Percentiles rank a stretch among this genome's conserved stretches.
These are phyloP conservation scores for Phalera bucephala DNA, from an alignment of 2,888 invertebrate species.

Conservation along the genomic window DNA sequence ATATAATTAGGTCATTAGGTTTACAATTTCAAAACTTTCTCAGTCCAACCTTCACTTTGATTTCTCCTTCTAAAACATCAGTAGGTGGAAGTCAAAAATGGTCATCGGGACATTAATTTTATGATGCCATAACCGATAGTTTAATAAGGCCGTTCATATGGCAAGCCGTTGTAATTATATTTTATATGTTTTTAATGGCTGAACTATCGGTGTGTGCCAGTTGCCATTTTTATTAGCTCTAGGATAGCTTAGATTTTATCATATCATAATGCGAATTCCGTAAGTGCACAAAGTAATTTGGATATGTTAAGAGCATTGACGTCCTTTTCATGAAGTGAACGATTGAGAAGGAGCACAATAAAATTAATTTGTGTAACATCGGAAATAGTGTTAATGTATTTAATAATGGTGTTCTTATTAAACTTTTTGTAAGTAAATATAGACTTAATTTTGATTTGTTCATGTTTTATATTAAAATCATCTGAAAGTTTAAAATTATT, in stretches of 20 bases:
- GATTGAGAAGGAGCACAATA: too few species aligned
- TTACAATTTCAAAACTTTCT: conserved; percentile 26
- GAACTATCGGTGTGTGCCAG: conserved; percentile 42
- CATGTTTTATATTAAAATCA: too few species aligned
- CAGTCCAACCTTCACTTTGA: conserved; percentile 15
- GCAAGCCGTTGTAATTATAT: conserved; percentile 23
- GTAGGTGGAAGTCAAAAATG: conserved; percentile 28
- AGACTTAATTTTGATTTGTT: too few species aligned
- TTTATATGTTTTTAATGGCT: conserved; percentile 30
- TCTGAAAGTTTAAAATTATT: too few species aligned
- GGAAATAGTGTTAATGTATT: background rate
- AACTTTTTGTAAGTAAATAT: conserved; percentile 4
- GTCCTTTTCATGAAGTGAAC: too few species aligned
- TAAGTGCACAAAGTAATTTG: background rate
- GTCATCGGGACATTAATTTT: conserved; percentile 34
- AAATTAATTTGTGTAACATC: background rate
- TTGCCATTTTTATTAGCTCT: conserved; percentile 61
- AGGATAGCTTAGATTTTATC: conserved; percentile 42
- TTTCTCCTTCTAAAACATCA: conserved; percentile 34
- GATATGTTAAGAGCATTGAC: too few species aligned
- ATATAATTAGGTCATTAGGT: conserved; percentile 14
- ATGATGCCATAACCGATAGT: conserved; percentile 38
- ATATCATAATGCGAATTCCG: background rate
- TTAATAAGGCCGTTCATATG: conserved; percentile 50
- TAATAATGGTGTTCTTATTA: background rate